These are phyloP conservation scores for Maniola hyperantus DNA, from an alignment of 2,888 invertebrate genomes.

Conservation along the genomic window DNA sequence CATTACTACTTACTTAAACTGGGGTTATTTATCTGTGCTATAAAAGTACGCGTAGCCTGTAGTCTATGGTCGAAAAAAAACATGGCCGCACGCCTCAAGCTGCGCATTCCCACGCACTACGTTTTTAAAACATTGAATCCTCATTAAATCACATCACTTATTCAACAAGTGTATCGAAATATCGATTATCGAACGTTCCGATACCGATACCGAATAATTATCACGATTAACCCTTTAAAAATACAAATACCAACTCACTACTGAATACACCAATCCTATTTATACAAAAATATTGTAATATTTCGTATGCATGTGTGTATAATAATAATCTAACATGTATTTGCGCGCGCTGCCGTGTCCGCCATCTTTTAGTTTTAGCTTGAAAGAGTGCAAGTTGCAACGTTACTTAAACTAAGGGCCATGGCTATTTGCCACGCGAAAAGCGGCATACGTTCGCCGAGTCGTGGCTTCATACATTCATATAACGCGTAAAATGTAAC, in stretches of 20 bases:
- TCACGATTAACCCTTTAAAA: constrained; percentile 61
- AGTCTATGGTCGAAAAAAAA: constrained; percentile 47
- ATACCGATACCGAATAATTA: constrained; percentile 42
- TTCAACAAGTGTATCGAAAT: constrained; percentile 53
- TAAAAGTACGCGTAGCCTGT: constrained; percentile 25
- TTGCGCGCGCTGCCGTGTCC: constrained; percentile 69
- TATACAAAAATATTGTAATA: constrained; percentile 81
- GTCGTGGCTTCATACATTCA: not conserved
- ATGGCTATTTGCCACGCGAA: not conserved
- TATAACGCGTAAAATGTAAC: too few species aligned
- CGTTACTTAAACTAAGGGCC: not conserved
- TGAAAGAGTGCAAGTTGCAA: constrained; percentile 8
- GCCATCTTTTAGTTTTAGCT: constrained; percentile 32
- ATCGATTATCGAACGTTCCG: constrained; percentile 33
- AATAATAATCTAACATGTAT: constrained; percentile 63
- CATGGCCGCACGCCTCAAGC: constrained; percentile 75
- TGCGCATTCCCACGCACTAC: constrained; percentile 53
- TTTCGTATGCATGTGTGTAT: constrained; percentile 75
- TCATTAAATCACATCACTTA: constrained; percentile 54
- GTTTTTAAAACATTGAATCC: constrained; percentile 58
- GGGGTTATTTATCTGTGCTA: constrained; percentile 26
- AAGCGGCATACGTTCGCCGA: not conserved
- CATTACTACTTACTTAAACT: not conserved
- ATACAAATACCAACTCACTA: constrained; percentile 77
- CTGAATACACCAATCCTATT: constrained; percentile 75